Evolutionary conservation across 1,140 invertebrate species (phyloP), one percentile per base, ranked within the genome.

Genomic region (Aleiodes sp.): DNA sequence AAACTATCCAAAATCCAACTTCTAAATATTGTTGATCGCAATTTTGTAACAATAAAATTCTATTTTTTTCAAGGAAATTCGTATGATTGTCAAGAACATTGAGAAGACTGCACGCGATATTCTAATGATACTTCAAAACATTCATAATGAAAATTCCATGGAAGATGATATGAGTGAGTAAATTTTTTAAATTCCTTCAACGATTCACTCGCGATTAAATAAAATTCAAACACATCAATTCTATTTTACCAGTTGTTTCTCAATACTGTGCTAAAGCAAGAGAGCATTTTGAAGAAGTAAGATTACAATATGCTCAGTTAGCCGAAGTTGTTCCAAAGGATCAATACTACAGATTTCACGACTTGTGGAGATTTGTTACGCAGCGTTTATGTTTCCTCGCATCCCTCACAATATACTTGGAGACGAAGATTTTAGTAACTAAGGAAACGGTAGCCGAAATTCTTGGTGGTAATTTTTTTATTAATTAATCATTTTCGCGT

Each of bases 331-430:
- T 94, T 61, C 91, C 92, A 6, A 63, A 73, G 24, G 89, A 90
- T 69, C 90, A 94, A 72, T 94, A 92, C 85, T 94, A 94, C 80
- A 91, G 94, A 76, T 89, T 82, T 78, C 91, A 96, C 78, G 95
- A 97, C 76, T 92, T 94, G 70, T 97, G 95, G 95, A 88, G 91
- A 43, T 93, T 90, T 81, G 91, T 92, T 70, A 95, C 92, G 0
- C 94, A 97, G 77, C 87, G 92, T 52, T 87, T 96, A 57, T 91
- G 92, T 64, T 96, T 93, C 78, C 79, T 94, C 6, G 90, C 91
- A 68, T 91, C 94, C 8, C 86, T 96, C 46, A 90, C 93, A 28
- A 87, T 94, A 39, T 97, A 94, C 86, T 82, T 98, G 21, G 92
- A 95, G 85, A 87, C 89, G 52, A 93, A 93, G 9, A 86, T 91